These are phyloP conservation scores for Centropus bengalensis DNA, from an alignment of 2,113 vertebrate genomes.

Conservation along the genomic window DNA sequence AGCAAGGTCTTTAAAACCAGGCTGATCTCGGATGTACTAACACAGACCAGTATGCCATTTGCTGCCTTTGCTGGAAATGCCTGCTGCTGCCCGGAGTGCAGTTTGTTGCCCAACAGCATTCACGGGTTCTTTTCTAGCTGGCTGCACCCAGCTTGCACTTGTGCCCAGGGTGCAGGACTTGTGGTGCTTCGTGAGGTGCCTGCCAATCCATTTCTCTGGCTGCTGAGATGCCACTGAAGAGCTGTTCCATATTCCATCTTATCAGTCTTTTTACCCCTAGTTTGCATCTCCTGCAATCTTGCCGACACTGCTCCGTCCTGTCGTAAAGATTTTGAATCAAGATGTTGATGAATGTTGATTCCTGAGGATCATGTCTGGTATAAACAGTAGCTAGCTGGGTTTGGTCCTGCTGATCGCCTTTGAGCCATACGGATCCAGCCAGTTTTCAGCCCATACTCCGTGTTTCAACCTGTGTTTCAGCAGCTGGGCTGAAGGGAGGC, in stretches of 20 bases:
- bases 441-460: background rate
- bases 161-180: background rate
- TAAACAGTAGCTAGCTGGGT: background rate
- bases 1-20: background rate
- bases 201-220: background rate
- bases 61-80: background rate
- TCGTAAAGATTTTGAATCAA: background rate
- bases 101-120: background rate
- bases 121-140: background rate
- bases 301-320: background rate
- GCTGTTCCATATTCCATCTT: background rate
- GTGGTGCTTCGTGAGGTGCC: background rate
- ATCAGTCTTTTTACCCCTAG: background rate
- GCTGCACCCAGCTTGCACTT: background rate
- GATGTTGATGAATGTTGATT: background rate
- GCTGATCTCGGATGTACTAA: background rate
- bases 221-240: background rate
- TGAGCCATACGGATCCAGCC: background rate
- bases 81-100: background rate
- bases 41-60: background rate
- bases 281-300: background rate
- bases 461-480: background rate
- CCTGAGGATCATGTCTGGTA: rapidly evolving
- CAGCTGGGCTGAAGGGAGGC: background rate
- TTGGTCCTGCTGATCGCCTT: background rate